These are phyloP conservation scores for Drosophila formosana DNA, from an alignment of 2,888 invertebrate genomes.

Conservation along the genomic window DNA sequence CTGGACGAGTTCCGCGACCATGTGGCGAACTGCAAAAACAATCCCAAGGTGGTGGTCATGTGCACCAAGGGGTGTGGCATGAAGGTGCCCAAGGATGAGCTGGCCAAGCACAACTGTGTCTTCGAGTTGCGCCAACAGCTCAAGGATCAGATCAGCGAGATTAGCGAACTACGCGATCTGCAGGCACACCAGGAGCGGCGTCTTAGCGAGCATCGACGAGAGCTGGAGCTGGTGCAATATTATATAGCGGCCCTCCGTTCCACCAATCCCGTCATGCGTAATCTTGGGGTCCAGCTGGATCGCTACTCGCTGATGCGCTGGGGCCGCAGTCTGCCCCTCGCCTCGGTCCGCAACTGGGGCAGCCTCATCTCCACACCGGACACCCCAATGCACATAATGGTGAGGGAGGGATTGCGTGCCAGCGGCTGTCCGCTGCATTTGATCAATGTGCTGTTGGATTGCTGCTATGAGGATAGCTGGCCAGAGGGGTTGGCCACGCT, in stretches of 20 bases:
- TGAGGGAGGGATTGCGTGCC: conserved; percentile 46
- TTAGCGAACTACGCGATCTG: conserved; percentile 34
- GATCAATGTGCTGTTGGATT: conserved; percentile 48
- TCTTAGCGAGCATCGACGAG: conserved; percentile 50
- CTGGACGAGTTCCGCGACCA: conserved; percentile 53
- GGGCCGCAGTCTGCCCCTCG: conserved; percentile 46
- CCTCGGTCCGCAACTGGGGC: conserved; percentile 58
- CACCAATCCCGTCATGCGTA: conserved; percentile 59
- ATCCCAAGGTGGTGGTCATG: conserved; percentile 54
- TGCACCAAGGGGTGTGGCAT: conserved; percentile 59
- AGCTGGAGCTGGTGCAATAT: conserved; percentile 64
- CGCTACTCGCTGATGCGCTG: conserved; percentile 62
- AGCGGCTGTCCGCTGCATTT: conserved; percentile 59
- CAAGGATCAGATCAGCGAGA: conserved; percentile 26
- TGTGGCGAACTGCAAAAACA: conserved; percentile 46
- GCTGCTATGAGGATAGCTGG: conserved; percentile 64
- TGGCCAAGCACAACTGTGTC: conserved; percentile 59
- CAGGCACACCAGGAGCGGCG: conserved; percentile 45
- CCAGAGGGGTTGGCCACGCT: conserved; percentile 54
- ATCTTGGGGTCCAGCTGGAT: conserved; percentile 64
- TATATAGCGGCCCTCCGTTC: conserved; percentile 59
- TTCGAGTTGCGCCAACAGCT: conserved; percentile 49
- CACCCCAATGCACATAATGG: conserved; percentile 44
- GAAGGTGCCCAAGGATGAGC: conserved; percentile 64
- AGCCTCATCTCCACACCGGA: conserved; percentile 69